Base-by-base conservation (phyloP, 2,888 invertebrate species). In the Miltochrista miniata region DNA sequence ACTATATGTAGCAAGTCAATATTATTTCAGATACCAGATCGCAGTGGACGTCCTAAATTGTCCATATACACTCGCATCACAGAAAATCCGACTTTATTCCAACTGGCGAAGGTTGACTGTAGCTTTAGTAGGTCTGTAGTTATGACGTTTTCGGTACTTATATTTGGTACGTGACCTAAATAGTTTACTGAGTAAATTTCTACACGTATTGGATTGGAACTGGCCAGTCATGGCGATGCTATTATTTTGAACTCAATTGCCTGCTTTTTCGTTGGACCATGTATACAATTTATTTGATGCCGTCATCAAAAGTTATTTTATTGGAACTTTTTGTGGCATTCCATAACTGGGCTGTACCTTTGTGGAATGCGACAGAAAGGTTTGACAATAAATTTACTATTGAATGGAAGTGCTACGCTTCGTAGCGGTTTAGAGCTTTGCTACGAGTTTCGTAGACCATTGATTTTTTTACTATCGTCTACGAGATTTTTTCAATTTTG, bases 201-300 rank as follows among this genome's bases (percentile, higher is more conserved):
- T 45, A 48, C 37, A 45, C 35, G 45, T 68, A 67, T 68, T 60
- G 58, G 58, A 56, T 51, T 46, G 48, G 54, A 52, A 59, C 29
- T 37, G 56, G 45, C 62, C 62, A 64, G 62, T 58, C 62, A 60
- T 68, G 33, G 54, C 24, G 10, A 30, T 36, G 45, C 50, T 68
- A 64, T 66, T 64, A 62, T 64, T 67, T 64, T 64, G 56, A 57
- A 43, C 54, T 50, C 49, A 41, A 56, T 56, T 49, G 67, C 55
- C 51, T 47, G 34, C 51, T 18, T 66, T 36, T 9, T 33, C 48
- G 41, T 54, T 47, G 15, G 30, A 36, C 13, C 34, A 37, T 29
- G 11, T 24, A 15, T 35, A 33, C 39, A 24, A 12, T 42, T 30
- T 35, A 40, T 48, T 35, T 12, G 14, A 18, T 42, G 12, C 10